These are phyloP conservation scores for Conomelus anceps DNA, from an alignment of 2,888 invertebrate species.

Conservation along the genomic window DNA sequence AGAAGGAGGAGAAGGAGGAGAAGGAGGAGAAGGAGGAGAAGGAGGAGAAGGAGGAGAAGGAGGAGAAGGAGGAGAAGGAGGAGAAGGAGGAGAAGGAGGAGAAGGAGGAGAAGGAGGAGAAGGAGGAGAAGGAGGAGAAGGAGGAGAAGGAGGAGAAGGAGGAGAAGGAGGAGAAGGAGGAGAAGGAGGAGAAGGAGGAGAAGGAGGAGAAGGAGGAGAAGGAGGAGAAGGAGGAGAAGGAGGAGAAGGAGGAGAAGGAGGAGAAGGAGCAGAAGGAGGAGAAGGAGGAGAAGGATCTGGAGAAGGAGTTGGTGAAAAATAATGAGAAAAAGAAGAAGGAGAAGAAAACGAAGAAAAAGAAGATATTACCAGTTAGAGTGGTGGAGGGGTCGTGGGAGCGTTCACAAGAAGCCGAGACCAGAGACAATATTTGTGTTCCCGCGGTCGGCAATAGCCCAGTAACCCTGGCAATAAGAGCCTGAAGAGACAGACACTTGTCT, in stretches of 20 bases:
- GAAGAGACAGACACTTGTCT: too few relatives aligned
- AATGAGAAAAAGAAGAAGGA: not conserved
- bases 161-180: not conserved
- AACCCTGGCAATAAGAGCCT: too few relatives aligned
- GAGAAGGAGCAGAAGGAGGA: not conserved
- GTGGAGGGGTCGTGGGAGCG: too few relatives aligned
- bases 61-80: not conserved
- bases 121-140: not conserved
- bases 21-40: not conserved
- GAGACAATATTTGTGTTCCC: too few relatives aligned
- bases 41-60: not conserved
- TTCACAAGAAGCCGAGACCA: too few relatives aligned
- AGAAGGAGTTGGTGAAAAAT: not conserved
- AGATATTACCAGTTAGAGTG: too few relatives aligned
- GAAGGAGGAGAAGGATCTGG: not conserved
- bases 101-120: not conserved
- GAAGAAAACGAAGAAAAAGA: not conserved
- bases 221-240: not conserved
- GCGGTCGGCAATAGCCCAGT: too few relatives aligned
- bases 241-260: not conserved
- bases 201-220: not conserved
- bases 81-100: not conserved
- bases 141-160: not conserved
- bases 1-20: not conserved
- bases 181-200: not conserved